Conservation (phyloP, 1,140 invertebrate species). For the Cydia strobilella region DNA sequence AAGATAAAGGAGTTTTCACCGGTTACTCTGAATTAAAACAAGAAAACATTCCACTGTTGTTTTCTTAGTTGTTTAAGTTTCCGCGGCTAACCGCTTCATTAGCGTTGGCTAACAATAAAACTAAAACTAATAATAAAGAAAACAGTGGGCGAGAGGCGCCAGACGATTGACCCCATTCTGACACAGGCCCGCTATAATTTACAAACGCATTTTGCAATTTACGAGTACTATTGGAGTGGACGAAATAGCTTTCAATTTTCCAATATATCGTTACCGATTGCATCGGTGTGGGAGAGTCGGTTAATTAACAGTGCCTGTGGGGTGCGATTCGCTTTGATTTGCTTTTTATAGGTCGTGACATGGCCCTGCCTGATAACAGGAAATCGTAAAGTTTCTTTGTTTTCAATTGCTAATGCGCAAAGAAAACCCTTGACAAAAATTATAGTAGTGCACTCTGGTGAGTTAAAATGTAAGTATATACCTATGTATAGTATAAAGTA, state of each 20-base stretch:
- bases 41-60: neutral
- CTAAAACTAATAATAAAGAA: conserved; percentile 22
- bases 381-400: neutral
- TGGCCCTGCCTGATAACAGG: neutral
- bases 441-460: no score
- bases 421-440: no score
- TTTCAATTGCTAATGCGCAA: no score
- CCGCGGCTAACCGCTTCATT: conserved; percentile 16
- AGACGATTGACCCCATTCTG: conserved; percentile 27
- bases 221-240: conserved; percentile 7
- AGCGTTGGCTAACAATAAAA: conserved; percentile 17
- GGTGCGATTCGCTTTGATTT: neutral
- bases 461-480: no score
- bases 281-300: conserved; percentile 11
- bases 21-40: neutral
- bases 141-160: conserved; percentile 32
- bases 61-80: neutral
- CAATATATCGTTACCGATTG: conserved; percentile 25
- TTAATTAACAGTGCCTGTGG: conserved; percentile 18
- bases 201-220: conserved; percentile 32
- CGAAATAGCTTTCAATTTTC: conserved; percentile 27
- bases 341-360: neutral
- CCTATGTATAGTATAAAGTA: no score
- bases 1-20: no score
- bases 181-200: neutral